A percentile compares a stretch with the other conserved stretches of the same genome.
Conservation (phyloP, 2,888 invertebrate genomes). For the Tipula vernalis region DNA sequence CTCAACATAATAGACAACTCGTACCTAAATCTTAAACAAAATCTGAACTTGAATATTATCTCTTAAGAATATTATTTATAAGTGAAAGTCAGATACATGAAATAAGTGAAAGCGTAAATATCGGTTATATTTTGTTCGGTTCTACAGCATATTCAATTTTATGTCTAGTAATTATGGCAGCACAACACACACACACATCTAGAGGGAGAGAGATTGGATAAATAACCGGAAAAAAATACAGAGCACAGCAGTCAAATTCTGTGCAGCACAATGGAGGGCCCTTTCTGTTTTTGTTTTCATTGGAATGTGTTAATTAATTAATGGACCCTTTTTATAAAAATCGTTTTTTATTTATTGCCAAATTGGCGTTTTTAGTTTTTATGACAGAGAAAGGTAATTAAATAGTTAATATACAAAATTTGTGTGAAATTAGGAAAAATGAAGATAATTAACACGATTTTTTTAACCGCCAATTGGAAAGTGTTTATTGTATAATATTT, state of each 20-base stretch:
- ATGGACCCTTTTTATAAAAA: not conserved
- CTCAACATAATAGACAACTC: not conserved
- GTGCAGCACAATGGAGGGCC: not conserved
- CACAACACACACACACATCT: not conserved
- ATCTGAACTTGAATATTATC: not conserved
- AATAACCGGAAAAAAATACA: not conserved
- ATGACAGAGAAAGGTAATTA: not conserved
- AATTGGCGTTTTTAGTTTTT: not conserved
- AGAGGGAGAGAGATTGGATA: not conserved
- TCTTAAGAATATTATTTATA: not conserved
- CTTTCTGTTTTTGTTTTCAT: not conserved
- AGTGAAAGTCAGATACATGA: not conserved
- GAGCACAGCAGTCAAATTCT: not conserved
- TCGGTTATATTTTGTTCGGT: not conserved
- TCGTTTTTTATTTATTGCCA: not conserved
- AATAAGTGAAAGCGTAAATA: not conserved
- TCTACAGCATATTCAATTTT: not conserved
- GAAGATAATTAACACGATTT: not conserved
- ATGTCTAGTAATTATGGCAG: not conserved
- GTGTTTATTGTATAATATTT: not conserved
- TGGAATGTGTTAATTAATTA: not conserved
- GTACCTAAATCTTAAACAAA: not conserved
- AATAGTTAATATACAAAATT: not conserved
- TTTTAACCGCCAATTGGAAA: not conserved
- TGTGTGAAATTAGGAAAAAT: not conserved